Base-by-base conservation (phyloP, 2,113 vertebrate genomes). In the Corydoras sp. region DNA sequence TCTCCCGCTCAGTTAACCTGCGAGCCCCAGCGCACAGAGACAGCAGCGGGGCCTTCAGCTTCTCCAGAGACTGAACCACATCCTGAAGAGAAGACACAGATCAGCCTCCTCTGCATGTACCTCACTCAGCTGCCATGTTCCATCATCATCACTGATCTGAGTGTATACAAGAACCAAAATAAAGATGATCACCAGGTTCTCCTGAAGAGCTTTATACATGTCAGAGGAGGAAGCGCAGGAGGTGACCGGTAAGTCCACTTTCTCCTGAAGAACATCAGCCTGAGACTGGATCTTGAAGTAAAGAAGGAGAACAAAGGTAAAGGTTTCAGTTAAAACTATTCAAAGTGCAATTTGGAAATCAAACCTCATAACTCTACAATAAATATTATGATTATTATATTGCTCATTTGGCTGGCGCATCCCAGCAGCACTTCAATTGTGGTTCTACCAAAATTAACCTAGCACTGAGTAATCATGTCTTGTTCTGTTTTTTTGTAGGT, bases 121-220 rank as follows among this genome's bases (percentile, higher is more conserved):
- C 35, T 8, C 35, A 43, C 7, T 43, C 35, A 43, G 7, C 35
- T 43, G 35, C 7, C 7, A 4, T 43, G 4, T 4, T 43, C 7
- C 35, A 1, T 43, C 35, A 43, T 43, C 7, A 43, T 43, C 35
- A 43, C 4, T 43, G 35, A 43, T 43, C 31, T 10, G 3, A 62
- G 13, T 43, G 15, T 10, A 53, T 53, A 8, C 51, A 12, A 53
- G 11, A 14, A 53, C 5, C 51, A 13, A 56, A 56, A n/a, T 15
- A 56, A n/a, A 14, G 15, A 12, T n/a, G 24, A 65, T 83, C 86
- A 97, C 95, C 93, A 79, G 89, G 81, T 93, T 91, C 0, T 88
- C 90, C 77, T 98, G 94, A 54, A 99, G 91, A 60, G 88, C 80
- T 84, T 82, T 74, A 18, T 94, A 95, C 0, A 93, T 94, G 71